Evolutionary conservation across 2,113 vertebrate species (phyloP).

Genomic region (Pangasianodon hypophthalmus): DNA sequence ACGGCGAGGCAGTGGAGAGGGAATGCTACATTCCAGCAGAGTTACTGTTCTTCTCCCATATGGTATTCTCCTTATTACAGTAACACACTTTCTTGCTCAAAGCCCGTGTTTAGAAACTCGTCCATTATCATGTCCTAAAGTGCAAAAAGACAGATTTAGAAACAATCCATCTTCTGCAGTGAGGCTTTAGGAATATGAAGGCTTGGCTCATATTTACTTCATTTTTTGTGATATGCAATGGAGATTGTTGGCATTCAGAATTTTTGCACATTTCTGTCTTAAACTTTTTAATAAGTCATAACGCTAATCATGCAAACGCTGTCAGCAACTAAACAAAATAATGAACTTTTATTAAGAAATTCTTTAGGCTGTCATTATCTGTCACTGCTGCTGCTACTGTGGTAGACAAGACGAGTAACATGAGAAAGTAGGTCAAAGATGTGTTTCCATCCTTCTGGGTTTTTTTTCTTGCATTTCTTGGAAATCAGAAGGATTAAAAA

Average conservation of each 20-base stretch:
- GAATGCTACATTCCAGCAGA: conserved; percentile 24
- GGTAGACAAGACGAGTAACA: not conserved
- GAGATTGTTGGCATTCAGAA: not conserved
- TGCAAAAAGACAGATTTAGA: conserved; percentile 20
- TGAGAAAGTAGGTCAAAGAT: conserved; percentile 8
- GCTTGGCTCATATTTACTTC: not conserved
- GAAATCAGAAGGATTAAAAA: not conserved
- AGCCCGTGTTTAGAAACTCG: conserved; percentile 19
- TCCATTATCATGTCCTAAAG: conserved; percentile 25
- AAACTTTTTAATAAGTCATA: not conserved
- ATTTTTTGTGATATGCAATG: not conserved
- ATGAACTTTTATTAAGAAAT: not conserved
- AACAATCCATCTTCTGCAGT: conserved; percentile 1
- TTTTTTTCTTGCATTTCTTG: not conserved
- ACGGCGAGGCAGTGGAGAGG: not conserved
- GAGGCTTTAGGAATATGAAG: conserved; percentile 4
- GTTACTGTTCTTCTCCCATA: conserved; percentile 18
- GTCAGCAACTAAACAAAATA: not conserved
- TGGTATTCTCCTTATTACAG: conserved; percentile 41
- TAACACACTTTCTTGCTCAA: conserved; percentile 12
- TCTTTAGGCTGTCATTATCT: not conserved
- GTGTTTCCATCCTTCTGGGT: not conserved
- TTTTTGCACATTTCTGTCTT: not conserved
- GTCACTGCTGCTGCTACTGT: not conserved
- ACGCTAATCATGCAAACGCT: not conserved